A percentile compares a stretch with the other conserved stretches of the same genome.
phyloP scores from a whole-genome alignment of 1,140 invertebrate species.

The Sycophila sp. region DNA sequence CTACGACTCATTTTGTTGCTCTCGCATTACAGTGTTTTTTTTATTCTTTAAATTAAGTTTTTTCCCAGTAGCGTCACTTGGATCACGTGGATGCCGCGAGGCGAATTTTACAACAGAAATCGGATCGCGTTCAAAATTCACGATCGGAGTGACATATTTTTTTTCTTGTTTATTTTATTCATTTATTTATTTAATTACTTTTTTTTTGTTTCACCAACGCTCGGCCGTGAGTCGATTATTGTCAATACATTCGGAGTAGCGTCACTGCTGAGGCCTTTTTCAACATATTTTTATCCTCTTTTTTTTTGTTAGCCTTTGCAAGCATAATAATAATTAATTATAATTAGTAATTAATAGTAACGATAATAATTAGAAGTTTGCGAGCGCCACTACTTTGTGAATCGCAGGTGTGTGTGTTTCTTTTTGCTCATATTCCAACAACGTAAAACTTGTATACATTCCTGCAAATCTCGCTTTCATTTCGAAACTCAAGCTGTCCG shows the following conservation, averaged over 20 bases:
- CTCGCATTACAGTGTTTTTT: conserved; percentile 22
- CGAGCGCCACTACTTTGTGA: conserved; percentile 3
- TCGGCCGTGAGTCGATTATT: conserved; percentile 53
- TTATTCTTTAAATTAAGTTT: conserved; percentile 1
- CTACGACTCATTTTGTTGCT: conserved; percentile 44
- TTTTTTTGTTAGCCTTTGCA: conserved; percentile 6
- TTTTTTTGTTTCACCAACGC: conserved; percentile 2
- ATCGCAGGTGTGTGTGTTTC: background rate
- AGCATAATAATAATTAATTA: conserved; percentile 21
- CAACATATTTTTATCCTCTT: conserved; percentile 5
- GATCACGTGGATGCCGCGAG: background rate
- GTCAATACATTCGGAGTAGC: conserved; percentile 65
- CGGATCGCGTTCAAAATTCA: conserved; percentile 44
- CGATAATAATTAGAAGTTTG: conserved; percentile 15
- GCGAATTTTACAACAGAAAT: conserved; percentile 14
- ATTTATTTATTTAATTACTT: background rate
- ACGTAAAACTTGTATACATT: background rate
- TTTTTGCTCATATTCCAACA: background rate
- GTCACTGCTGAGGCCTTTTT: conserved; percentile 53
- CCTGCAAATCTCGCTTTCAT: background rate
- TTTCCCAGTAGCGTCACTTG: conserved; percentile 17
- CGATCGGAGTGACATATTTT: conserved; percentile 22
- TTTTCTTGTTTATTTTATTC: conserved; percentile 40
- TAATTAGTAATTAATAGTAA: conserved; percentile 22
- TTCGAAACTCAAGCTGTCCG: background rate